Conservation (phyloP, 1,140 invertebrate species). For the Dolichoris vasculosae region DNA sequence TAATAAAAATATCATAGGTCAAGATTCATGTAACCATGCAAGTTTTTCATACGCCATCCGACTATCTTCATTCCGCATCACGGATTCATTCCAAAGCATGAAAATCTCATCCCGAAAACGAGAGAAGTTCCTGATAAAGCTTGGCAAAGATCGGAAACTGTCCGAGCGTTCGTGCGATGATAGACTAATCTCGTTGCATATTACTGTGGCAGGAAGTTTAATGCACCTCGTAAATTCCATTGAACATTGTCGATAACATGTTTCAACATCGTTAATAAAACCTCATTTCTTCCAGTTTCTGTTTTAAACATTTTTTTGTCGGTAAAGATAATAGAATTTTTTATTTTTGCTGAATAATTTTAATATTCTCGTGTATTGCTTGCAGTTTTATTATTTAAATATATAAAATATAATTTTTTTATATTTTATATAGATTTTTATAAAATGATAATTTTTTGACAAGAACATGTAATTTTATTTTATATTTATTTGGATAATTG, state of each 20-base stretch:
- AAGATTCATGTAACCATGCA: neutral
- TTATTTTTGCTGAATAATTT: neutral
- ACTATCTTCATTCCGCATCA: conserved; percentile 5
- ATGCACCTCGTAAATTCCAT: conserved; percentile 43
- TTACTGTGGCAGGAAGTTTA: conserved; percentile 35
- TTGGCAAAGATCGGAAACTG: conserved; percentile 20
- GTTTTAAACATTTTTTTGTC: neutral
- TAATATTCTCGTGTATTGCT: neutral
- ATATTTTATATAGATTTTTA: no score
- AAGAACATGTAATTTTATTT: no score
- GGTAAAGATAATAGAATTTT: neutral
- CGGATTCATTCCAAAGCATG: conserved; percentile 1
- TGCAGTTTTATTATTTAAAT: no score
- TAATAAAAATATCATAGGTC: conserved; percentile 2
- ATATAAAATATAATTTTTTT: no score
- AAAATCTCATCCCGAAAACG: conserved; percentile 5
- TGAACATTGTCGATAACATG: conserved; percentile 41
- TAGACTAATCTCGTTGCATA: conserved; percentile 38
- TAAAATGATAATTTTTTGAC: no score
- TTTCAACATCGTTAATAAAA: conserved; percentile 29
- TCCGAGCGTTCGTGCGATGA: conserved; percentile 20
- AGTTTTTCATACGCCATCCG: neutral
- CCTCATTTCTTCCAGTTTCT: neutral
- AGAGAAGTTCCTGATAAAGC: conserved; percentile 21
- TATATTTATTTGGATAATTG: no score